These are phyloP conservation scores for Nannoperca australis DNA, from an alignment of 2,797 vertebrate species.

Conservation along the genomic window DNA sequence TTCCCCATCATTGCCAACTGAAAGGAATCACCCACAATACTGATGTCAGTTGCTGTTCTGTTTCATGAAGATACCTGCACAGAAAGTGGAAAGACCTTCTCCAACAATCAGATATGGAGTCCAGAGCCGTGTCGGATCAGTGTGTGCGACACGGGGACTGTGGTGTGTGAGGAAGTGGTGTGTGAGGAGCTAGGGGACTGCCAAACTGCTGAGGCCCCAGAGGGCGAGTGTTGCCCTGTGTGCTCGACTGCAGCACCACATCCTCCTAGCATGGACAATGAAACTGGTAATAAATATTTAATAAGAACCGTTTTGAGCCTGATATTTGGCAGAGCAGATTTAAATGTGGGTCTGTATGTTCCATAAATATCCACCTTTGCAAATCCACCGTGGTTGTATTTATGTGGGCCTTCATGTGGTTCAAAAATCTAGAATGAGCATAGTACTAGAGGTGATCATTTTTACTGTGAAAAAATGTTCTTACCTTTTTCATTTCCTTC, in stretches of 20 bases:
- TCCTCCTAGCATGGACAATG: slow-evolving; percentile 33
- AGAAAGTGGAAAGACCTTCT: slow-evolving; percentile 45
- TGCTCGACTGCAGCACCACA: slow-evolving; percentile 45
- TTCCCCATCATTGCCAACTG: neutral
- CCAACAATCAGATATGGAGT: slow-evolving; percentile 57
- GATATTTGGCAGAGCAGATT: slow-evolving; percentile 14
- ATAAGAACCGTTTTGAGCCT: slow-evolving; percentile 28
- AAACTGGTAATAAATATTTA: slow-evolving; percentile 53
- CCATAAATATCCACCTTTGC: slow-evolving; percentile 16
- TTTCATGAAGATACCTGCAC: slow-evolving; percentile 57
- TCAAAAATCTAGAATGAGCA: neutral
- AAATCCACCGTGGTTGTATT: neutral
- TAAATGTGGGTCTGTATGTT: slow-evolving; percentile 13
- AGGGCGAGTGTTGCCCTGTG: slow-evolving; percentile 60
- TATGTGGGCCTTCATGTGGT: slow-evolving; percentile 11
- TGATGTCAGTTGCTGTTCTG: slow-evolving; percentile 43
- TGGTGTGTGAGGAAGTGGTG: slow-evolving; percentile 60
- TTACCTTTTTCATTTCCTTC: neutral
- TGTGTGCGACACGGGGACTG: slow-evolving; percentile 47
- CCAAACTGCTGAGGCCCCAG: slow-evolving; percentile 21
- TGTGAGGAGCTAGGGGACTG: slow-evolving; percentile 60
- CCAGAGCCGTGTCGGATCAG: slow-evolving; percentile 57
- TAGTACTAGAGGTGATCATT: neutral
- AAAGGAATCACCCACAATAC: slow-evolving; percentile 20
- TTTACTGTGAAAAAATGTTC: neutral